Conservation (phyloP, 2,797 vertebrate species). For the Eleutherodactylus coqui region DNA sequence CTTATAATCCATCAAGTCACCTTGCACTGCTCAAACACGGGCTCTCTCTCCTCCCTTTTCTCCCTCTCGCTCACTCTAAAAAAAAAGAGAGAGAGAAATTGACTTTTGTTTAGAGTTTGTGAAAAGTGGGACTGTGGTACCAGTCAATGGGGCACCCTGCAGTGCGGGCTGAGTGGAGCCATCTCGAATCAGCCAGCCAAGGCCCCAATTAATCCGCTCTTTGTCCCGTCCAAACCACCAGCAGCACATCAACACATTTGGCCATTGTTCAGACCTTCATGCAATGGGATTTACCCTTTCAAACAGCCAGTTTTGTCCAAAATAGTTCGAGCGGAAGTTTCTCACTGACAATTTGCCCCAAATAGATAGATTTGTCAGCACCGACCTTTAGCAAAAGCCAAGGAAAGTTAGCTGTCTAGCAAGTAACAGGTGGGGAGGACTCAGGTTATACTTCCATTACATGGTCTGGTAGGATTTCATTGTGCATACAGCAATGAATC, state of each 20-base stretch:
- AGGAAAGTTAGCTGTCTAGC: conserved; percentile 65
- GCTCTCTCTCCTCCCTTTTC: conserved; percentile 47
- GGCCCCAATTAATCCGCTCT: conserved; percentile 99
- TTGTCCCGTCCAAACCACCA: conserved; percentile 87
- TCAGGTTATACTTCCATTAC: conserved; percentile 49
- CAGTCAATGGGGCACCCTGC: conserved; percentile 99
- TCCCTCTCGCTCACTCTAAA: conserved; percentile 74
- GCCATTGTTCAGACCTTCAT: conserved; percentile 97
- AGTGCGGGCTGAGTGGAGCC: conserved; percentile 98
- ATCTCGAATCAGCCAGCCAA: conserved; percentile 99
- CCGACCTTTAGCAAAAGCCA: conserved; percentile 82
- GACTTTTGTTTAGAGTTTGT: conserved; percentile 99
- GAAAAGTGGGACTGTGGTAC: conserved; percentile 99
- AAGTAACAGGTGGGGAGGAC: conserved; percentile 66
- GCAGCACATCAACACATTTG: conserved; percentile 98
- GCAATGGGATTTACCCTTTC: conserved; percentile 99
- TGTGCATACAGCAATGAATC: conserved; percentile 62
- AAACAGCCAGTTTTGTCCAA: conserved; percentile 99
- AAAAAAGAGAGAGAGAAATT: conserved; percentile 87
- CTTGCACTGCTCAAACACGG: conserved; percentile 89
- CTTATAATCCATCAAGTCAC: conserved; percentile 87
- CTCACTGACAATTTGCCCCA: conserved; percentile 99
- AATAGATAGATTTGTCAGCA: conserved; percentile 99
- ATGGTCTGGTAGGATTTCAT: conserved; percentile 33
- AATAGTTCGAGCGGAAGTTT: conserved; percentile 99